Base-by-base conservation (phyloP, 2,888 invertebrate genomes). In the Hipparchia semele region DNA sequence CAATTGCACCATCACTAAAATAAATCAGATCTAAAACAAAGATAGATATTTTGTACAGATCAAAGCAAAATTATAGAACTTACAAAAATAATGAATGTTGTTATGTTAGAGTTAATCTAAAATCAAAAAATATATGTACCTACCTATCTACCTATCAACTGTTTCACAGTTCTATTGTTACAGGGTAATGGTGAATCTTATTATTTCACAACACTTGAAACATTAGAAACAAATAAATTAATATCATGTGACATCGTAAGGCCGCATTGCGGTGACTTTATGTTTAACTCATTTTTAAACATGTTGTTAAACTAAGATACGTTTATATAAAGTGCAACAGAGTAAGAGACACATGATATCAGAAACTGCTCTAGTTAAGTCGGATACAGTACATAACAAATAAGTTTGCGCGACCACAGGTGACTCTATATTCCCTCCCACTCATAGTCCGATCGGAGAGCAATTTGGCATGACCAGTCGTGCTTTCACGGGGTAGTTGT, bases 51-150 rank as follows among this genome's bases (percentile, higher is more conserved):
- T 87, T 84, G 83, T 86, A 92, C 91, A 91, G 86, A 92, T 92
- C 94, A 94, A 94, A 94, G 94, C 94, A 94, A 94, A 94, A 94
- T 92, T 88, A 94, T 83, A 84, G 86, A 87, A 90, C 93, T 90
- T 91, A 91, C 81, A 85, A 83, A 65, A 83, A 85, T 86, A 90
- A 88, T 87, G 84, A 90, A 89, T 85, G 80, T 86, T 84, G 87
- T 91, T 90, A 84, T 89, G 90, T 90, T 91, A 92, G 89, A 85
- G 81, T 76, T 89, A 87, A 87, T 85, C 89, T 83, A 87, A 87
- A 89, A 89, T 84, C 84, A 82, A 82, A 86, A 87, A 85, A 88
- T 87, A 88, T 89, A 86, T 89, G 88, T 90, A 88, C 88, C 90
- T 92, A 92, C 87, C 87, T 90, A 87, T 77, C 87, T 90, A 87